Base-by-base conservation (phyloP, 2,113 vertebrate species). In the Oryzias javanicus region DNA sequence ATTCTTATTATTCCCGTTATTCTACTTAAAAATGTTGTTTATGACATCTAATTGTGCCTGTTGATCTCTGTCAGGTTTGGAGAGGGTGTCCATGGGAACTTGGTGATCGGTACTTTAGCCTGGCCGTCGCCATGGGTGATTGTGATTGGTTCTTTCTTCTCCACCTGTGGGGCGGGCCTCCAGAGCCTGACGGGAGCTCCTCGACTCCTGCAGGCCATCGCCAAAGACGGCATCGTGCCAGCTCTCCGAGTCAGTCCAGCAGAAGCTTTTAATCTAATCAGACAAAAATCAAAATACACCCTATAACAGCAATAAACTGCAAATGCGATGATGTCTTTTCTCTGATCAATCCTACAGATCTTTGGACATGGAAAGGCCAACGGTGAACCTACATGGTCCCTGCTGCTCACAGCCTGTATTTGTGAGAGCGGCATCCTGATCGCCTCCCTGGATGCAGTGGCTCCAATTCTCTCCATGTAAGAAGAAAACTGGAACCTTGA, bases 41-140 rank as follows among this genome's bases (percentile, higher is more conserved):
- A 35, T 35, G 35, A 35, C 8, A 3, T 35, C 2, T 35, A 35
- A 35, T 8, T 35, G 35, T 35, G 35, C 35, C 19, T 49, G 6
- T 1, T 51, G 22, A 25, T 51, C 4, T 59, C 22, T 0, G 49
- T 42, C 75, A 98, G 96, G 89, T 98, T 98, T 22, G 96, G 96
- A 10, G 96, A 98, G 82, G 96, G 94, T 0, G 96, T 98, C 70
- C 94, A 94, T 0, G 96, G 96, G 57, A 98, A 98, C 80, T 82
- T 98, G 86, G 96, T 98, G 76, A 96, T 98, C 14, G 96, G 96
- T 55, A 98, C 96, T 0, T 73, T 98, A 77, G 94, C 96, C 0
- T 98, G 96, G 96, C 96, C 96, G 0, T 98, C 95, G 5, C 96
- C 96, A 0, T 98, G 96, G 96, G 96, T 98, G 72, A 98, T 98